Base-by-base conservation (phyloP, 2,888 invertebrate species). In the Frankliniella fusca region DNA sequence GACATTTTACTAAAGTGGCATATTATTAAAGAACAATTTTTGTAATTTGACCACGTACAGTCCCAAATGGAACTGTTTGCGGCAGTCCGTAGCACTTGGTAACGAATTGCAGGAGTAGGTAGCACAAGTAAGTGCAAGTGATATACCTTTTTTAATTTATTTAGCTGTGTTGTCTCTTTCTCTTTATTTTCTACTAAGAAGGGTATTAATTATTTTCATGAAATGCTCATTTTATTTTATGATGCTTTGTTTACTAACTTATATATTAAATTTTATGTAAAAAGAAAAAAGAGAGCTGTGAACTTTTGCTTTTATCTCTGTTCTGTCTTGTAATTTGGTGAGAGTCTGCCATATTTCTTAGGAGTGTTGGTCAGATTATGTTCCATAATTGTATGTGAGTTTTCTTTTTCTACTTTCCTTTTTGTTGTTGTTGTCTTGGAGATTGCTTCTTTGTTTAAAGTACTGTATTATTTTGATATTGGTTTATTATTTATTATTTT, bases 61-160 rank as follows among this genome's bases (percentile, higher is more conserved):
- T 38, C 38, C 38, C 38, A 3, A 38, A 38, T 38, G 38, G 38
- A 38, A 38, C 38, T 38, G 38, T 38, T 38, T 38, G 38, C 2
- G 38, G 5, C 38, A 61, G n/a, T 76, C 9, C 12, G 8, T 76
- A 76, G 70, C 23, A 76, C 27, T 12, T 76, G 23, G 70, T 76
- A 76, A 76, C 70, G 27, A 76, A 76, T 76, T 76, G 70, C 70
- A 76, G 70, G 70, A 76, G 70, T 76, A 76, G 70, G 27, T 76
- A 27, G 27, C 27, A 23, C 12, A 23, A 10, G 27, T 12, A 76
- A 12, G 70, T 23, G 70, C 61, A 81, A 81, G 81, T 81, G 81
- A 81, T 54, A 48, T 81, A 18, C 27, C 50, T n/a, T 38, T 18
- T 81, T 80, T 38, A 38, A 38, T 80, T 38, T 80, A 38, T 80